Percentiles rank a stretch among this genome's conserved stretches.
Evolutionary conservation across 1,140 invertebrate genomes (phyloP).

Genomic region (Bombus vancouverensis): DNA sequence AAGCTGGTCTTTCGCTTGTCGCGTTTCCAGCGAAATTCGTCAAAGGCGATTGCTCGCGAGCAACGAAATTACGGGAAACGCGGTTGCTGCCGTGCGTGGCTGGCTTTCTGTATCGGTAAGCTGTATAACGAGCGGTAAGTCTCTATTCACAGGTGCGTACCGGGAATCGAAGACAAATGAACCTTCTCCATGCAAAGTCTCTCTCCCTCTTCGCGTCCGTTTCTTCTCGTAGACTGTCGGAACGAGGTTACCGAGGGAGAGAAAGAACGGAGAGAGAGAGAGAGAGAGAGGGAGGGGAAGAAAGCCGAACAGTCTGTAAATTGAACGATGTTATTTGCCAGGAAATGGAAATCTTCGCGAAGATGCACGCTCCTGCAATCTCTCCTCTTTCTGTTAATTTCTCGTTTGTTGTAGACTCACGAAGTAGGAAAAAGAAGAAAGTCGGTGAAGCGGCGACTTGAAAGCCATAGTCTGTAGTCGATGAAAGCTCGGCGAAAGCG

Average conservation of each 20-base stretch:
- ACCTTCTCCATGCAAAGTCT: slow-evolving; percentile 48
- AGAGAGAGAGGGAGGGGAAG: neutral
- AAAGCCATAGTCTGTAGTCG: neutral
- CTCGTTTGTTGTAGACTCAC: neutral
- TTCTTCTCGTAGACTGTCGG: neutral
- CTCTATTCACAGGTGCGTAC: slow-evolving; percentile 44
- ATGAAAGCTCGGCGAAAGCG: neutral
- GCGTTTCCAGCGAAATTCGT: neutral
- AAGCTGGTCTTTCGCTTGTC: neutral
- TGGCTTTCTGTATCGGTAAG: slow-evolving; percentile 9
- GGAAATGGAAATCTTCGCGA: slow-evolving; percentile 47
- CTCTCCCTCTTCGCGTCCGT: neutral
- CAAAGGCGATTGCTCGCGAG: neutral
- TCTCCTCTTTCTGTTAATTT: slow-evolving; percentile 19
- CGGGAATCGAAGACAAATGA: slow-evolving; percentile 59
- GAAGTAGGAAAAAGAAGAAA: neutral
- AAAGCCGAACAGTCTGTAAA: slow-evolving; percentile 16
- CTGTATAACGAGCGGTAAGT: slow-evolving; percentile 24
- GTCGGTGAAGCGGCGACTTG: neutral
- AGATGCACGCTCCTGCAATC: slow-evolving; percentile 13
- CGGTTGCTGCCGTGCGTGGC: neutral
- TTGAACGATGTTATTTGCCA: slow-evolving; percentile 42
- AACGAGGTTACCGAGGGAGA: slow-evolving; percentile 5
- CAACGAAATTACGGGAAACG: slow-evolving; percentile 1
- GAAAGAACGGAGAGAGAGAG: neutral